Evolutionary conservation across 2,797 vertebrate species (phyloP), one percentile per base, ranked within the genome.

Genomic region (Capromys pilorides): DNA sequence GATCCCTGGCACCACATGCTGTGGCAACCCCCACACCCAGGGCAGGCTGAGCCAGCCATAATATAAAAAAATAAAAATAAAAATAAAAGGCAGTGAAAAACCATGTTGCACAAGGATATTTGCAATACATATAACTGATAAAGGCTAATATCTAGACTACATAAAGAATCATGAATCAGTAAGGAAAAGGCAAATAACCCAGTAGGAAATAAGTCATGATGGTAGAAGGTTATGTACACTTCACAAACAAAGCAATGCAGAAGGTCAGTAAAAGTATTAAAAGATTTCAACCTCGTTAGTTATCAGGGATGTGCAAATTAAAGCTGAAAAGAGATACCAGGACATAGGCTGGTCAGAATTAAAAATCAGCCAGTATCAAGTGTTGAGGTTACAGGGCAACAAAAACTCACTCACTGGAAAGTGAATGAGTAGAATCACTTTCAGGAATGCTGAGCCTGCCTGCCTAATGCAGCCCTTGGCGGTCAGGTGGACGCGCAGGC

Each of bases 191-290:
- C 21, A 94, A 67, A 39, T 18, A 51, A 59, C 10, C 11, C 54
- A 36, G 16, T 45, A 90, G 88, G 78, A 85, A 66, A 78, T 6
- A 7, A 41, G 6, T 39, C 5, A 12, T 3, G 22, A 11, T 24
- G 21, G 18, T 5, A 5, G 28, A 80, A 84, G 21, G 11, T 77
- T 36, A 91, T 4, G 9, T 24, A 11, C 5, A 57, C n/a, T 26
- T 83, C 51, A 87, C 12, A 78, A 71, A 77, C 18, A 80, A 93
- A 31, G 69, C 91, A 73, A 77, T 88, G 5, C n/a, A 88, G 82
- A 82, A 88, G 39, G 7, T 51, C 19, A 13, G 18, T 41, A 49
- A 78, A 94, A 94, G 75, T 62, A 59, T 66, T 87, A 83, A 86
- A 86, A 64, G 69, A 82, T 66, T 9, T 8, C 4, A 78, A 41